A percentile compares a stretch with the other conserved stretches of the same genome.
Conservation (phyloP, 2,113 vertebrate genomes). For the Chaetorhynchus papuensis region DNA sequence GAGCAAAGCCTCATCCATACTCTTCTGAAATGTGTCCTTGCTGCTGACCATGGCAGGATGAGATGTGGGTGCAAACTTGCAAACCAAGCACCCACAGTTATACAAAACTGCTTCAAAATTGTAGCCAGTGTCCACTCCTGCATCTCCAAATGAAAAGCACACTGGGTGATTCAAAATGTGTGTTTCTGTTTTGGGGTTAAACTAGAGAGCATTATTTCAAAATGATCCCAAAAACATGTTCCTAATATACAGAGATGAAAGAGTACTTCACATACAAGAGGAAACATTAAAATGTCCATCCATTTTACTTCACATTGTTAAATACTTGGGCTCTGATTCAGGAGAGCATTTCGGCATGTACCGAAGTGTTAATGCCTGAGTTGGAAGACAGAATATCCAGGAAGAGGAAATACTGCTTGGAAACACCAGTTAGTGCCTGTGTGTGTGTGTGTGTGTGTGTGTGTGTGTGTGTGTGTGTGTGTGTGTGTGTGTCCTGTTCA, state of each 20-base stretch:
- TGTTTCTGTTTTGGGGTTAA: conserved; percentile 62
- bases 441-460: fast-evolving
- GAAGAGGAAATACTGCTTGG: background rate
- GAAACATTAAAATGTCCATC: conserved; percentile 42
- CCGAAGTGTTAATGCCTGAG: background rate
- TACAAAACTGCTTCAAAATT: conserved; percentile 45
- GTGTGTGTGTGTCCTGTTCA: background rate
- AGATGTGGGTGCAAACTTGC: background rate
- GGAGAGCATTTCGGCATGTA: background rate
- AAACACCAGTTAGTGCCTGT: background rate
- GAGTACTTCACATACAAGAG: conserved; percentile 24
- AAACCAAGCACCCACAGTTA: background rate
- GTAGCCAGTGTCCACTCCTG: background rate
- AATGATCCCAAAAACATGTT: conserved; percentile 66
- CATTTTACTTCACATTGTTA: conserved; percentile 7
- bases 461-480: too few species aligned
- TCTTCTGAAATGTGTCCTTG: conserved; percentile 2
- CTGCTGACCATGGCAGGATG: background rate
- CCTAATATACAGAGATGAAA: conserved; percentile 64
- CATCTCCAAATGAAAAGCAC: conserved; percentile 57
- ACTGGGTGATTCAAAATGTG: conserved; percentile 59
- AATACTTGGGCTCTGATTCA: background rate
- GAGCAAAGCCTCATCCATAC: background rate
- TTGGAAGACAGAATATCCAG: background rate
- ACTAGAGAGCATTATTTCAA: conserved; percentile 66